These are phyloP conservation scores for Cherax destructor DNA, from an alignment of 1,140 invertebrate species.

Conservation along the genomic window DNA sequence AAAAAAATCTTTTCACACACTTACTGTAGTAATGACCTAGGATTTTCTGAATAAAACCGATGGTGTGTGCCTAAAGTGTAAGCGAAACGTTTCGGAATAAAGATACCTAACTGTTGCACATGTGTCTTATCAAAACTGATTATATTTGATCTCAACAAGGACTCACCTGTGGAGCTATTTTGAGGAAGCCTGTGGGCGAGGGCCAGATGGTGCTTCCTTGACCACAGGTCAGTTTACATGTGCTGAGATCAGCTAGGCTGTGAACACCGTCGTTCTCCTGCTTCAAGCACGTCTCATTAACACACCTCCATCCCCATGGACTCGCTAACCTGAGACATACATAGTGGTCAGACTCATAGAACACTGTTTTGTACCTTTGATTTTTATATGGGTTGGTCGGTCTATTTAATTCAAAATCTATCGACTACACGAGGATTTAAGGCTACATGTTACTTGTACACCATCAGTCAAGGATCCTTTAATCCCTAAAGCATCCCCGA, in stretches of 20 bases:
- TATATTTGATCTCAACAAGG: too few relatives aligned
- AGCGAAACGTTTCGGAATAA: not conserved
- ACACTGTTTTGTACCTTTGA: not conserved
- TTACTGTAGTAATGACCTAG: not conserved
- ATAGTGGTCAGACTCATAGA: not conserved
- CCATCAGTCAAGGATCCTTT: not conserved
- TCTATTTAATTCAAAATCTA: not conserved
- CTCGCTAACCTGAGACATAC: not conserved
- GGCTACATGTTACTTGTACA: too few relatives aligned
- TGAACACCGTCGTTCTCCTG: not conserved
- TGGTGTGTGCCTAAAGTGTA: not conserved
- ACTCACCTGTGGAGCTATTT: conserved; percentile 31
- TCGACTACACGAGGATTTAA: too few relatives aligned
- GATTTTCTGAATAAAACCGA: not conserved
- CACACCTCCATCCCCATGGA: conserved; percentile 50
- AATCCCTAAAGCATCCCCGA: not conserved
- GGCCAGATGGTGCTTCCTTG: conserved; percentile 15
- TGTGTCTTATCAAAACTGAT: too few relatives aligned
- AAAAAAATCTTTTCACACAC: too few relatives aligned
- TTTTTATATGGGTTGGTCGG: not conserved
- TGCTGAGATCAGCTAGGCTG: conserved; percentile 18
- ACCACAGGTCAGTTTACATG: conserved; percentile 44
- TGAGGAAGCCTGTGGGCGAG: conserved; percentile 19
- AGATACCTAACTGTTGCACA: not conserved
- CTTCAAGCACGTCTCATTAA: conserved; percentile 35